Evolutionary conservation across 2,888 invertebrate genomes (phyloP), one percentile per base, ranked within the genome.

Genomic region (Agapostemon virescens): DNA sequence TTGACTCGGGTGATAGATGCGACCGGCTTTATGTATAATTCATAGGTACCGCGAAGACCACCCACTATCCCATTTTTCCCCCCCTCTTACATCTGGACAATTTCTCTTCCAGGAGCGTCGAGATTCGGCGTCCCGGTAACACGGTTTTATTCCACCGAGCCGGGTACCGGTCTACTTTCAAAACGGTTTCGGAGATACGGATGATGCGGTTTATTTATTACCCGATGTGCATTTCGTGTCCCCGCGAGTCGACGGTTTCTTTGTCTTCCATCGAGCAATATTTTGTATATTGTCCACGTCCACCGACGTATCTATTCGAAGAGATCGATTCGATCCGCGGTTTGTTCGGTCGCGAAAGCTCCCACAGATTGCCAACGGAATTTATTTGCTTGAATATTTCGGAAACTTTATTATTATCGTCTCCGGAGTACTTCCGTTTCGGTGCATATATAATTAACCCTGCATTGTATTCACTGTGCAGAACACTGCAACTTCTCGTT

Each of bases 1-100:
- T 71, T 45, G 45, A 63, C 42, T 71, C 61, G 45, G 23, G n/a
- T 71, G 71, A 71, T 71, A 61, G 45, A 71, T 71, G 45, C 23
- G 63, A 30, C 58, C 6, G 42, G 55, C 23, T 42, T 42, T 42
- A 45, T 70, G 70, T 70, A 70, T 70, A 70, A 70, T 70, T 70
- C 70, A 70, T 40, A 52, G 20, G 38, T 26, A 55, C 63, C 36
- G 20, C 30, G 33, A n/a, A 33, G 20, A 33, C 33, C 61, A 61
- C 36, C 63, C 63, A 4, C 63, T 33, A n/a, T n/a, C 33, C 33
- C n/a, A n/a, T 63, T 36, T 63, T 63, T 63, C 36, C 33, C 36
- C n/a, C 36, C 36, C 33, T n/a, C n/a, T 33, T 63, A 63, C 33
- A 63, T 63, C 63, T 63, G 63, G 30, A 63, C 33, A 36, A 63